Evolutionary conservation across 2,888 invertebrate genomes (phyloP), one percentile per base, ranked within the genome.

Genomic region (Sericinus montela): DNA sequence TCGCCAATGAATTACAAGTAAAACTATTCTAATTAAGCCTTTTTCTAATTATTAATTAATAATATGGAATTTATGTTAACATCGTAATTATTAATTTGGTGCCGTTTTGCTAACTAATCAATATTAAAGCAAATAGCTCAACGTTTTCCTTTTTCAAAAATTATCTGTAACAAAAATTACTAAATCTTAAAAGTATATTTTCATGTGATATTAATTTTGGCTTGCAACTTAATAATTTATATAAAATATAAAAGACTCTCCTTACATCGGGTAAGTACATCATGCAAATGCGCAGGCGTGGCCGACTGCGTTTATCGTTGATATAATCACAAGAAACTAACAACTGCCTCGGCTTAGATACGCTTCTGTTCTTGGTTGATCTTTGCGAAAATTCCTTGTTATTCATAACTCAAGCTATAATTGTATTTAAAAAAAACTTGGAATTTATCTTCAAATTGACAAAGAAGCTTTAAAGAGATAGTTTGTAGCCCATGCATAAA

Each of bases 361-460:
- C 28, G n/a, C 30, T 41, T 39, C 43, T 43, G 43, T 43, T 28
- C 25, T n/a, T 9, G 19, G 23, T 38, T 38, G 32, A 45, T 45
- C 45, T 45, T 23, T 32, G 5, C 10, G 30, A 15, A n/a, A 32
- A 45, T 32, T 39, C 32, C 38, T 37, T 37, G 10, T 3, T 4
- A 32, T 35, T 16, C 14, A 43, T 43, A 43, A 43, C 35, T 11
- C 3, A 32, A 32, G 8, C 11, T 11, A 11, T 32, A 32, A 32
- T 13, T 5, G 25, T 25, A 7, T 10, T 11, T 6, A 32, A 4
- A 32, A 11, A 32, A 1, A 32, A 11, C n/a, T 32, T 32, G 9
- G 7, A 0, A 5, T 3, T 32, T 32, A 11, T 32, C 6, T 32
- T 2, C n/a, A 13, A 25, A 5, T 8, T 1, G 25, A 25, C 7